These are phyloP conservation scores for Hydrocynus forskahlii DNA, from an alignment of 2,797 vertebrate species.

Conservation along the genomic window DNA sequence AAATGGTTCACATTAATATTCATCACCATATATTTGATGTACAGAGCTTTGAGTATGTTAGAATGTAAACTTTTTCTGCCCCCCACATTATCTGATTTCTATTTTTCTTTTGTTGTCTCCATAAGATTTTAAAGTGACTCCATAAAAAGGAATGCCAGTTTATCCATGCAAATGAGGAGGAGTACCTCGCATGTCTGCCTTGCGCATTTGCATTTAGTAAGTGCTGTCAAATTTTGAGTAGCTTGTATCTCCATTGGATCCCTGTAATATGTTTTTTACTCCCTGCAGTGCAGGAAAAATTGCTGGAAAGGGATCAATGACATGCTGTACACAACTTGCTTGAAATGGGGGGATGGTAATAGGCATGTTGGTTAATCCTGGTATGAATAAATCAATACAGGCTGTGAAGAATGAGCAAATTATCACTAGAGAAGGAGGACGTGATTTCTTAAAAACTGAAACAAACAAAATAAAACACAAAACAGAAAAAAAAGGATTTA, in stretches of 20 bases:
- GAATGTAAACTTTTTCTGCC: slow-evolving; percentile 18
- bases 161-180: slow-evolving; percentile 53
- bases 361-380: slow-evolving; percentile 29
- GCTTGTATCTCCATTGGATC: slow-evolving; percentile 36
- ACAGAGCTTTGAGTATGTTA: slow-evolving; percentile 49
- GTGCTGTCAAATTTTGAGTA: slow-evolving; percentile 49
- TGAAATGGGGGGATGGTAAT: background rate
- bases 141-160: slow-evolving; percentile 55
- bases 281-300: slow-evolving; percentile 35
- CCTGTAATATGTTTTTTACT: slow-evolving; percentile 55
- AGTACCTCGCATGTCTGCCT: slow-evolving; percentile 3
- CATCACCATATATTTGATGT: slow-evolving; percentile 58
- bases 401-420: slow-evolving; percentile 1
- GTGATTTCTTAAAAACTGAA: slow-evolving; percentile 1
- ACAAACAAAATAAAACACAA: background rate
- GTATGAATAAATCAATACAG: slow-evolving; percentile 32
- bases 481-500: slow-evolving; percentile 9
- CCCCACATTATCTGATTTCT: slow-evolving; percentile 49
- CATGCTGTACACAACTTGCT: slow-evolving; percentile 19
- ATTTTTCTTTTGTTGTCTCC: slow-evolving; percentile 51
- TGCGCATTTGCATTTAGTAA: slow-evolving; percentile 57
- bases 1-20: slow-evolving; percentile 60
- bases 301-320: slow-evolving; percentile 32
- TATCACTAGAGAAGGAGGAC: background rate
- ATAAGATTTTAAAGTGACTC: slow-evolving; percentile 32